Conservation (phyloP, 37 sponge, comb jelly and placozoan genomes). For the Axinella damicornis region DNA sequence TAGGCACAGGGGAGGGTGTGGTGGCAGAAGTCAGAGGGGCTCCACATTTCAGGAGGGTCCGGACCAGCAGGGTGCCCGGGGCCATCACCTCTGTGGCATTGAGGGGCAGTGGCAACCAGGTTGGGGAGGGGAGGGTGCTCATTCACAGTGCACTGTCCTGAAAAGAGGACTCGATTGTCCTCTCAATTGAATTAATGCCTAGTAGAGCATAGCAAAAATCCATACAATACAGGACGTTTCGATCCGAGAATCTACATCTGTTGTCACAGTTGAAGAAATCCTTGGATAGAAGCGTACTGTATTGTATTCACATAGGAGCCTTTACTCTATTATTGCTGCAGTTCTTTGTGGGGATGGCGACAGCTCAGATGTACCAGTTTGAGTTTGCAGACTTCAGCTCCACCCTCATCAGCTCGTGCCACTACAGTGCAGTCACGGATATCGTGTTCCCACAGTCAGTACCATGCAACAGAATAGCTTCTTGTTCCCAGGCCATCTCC, state of each 20-base stretch:
- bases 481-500: too few relatives aligned
- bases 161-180: too few relatives aligned
- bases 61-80: slow-evolving; percentile 56
- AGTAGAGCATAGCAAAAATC: too few relatives aligned
- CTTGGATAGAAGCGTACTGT: too few relatives aligned
- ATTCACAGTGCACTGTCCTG: too few relatives aligned
- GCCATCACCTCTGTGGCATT: slow-evolving; percentile 82
- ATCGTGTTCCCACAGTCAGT: slow-evolving; percentile 80
- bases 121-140: not conserved
- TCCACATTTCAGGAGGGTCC: slow-evolving; percentile 27
- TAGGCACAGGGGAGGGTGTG: slow-evolving; percentile 94
- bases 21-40: slow-evolving; percentile 72
- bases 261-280: too few relatives aligned
- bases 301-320: too few relatives aligned
- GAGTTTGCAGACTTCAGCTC: slow-evolving; percentile 63
- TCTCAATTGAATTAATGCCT: too few relatives aligned
- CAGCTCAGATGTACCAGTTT: slow-evolving; percentile 65
- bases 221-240: too few relatives aligned
- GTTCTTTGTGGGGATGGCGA: slow-evolving; percentile 84
- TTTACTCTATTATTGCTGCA: not conserved
- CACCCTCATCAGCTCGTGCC: slow-evolving; percentile 71
- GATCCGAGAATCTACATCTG: too few relatives aligned
- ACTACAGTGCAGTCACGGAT: slow-evolving; percentile 80
- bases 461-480: too few relatives aligned
- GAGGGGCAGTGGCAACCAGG: slow-evolving; percentile 85